These are phyloP conservation scores for Phaethon lepturus DNA, from an alignment of 2,113 vertebrate genomes.

Conservation along the genomic window DNA sequence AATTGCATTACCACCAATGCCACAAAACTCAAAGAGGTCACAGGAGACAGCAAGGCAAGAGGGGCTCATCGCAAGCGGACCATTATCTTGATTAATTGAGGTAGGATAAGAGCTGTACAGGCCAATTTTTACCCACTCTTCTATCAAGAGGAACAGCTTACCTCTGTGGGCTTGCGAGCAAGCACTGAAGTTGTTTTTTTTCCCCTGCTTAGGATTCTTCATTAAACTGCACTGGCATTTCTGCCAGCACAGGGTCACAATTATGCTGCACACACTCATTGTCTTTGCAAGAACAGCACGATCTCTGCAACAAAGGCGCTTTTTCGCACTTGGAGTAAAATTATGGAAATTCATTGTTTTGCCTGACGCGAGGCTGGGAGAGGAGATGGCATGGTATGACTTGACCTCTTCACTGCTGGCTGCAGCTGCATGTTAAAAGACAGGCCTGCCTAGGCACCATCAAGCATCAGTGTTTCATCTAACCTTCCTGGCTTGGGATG, in stretches of 20 bases:
- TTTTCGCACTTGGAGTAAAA: background rate
- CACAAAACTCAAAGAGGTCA: background rate
- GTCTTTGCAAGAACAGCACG: background rate
- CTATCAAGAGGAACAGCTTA: background rate
- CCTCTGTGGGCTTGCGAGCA: background rate
- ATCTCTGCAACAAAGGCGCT: background rate
- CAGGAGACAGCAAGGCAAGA: background rate
- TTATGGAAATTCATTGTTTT: background rate
- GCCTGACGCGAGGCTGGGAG: background rate
- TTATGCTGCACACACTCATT: background rate
- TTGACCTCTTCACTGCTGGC: background rate
- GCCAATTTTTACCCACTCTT: background rate
- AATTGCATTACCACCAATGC: accelerated
- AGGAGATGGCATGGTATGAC: background rate
- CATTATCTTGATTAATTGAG: background rate
- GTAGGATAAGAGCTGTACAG: background rate
- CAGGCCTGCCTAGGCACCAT: background rate
- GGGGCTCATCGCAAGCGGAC: background rate
- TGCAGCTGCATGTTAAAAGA: background rate
- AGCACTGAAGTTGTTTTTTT: background rate
- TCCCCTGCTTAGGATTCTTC: background rate
- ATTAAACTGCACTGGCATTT: background rate
- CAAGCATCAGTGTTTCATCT: background rate
- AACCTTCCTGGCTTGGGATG: background rate
- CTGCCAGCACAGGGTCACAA: background rate